These are phyloP conservation scores for Notarius quadriscutis DNA, from an alignment of 2,113 vertebrate genomes.

Conservation along the genomic window DNA sequence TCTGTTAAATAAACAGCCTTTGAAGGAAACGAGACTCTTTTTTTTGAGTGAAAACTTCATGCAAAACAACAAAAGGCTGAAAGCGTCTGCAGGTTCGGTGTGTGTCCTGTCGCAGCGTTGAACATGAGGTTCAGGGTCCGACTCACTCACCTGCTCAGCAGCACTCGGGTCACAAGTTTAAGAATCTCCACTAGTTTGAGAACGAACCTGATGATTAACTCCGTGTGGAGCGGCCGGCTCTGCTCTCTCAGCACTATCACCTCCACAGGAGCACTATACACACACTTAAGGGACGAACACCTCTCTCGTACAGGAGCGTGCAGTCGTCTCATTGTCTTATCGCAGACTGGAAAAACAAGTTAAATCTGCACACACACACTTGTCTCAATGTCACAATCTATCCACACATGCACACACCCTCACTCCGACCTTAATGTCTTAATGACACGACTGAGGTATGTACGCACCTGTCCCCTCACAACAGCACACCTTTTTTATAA, in stretches of 20 bases:
- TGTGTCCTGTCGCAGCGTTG: background rate
- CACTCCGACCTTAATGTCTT: background rate
- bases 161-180: background rate
- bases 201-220: slow-evolving; percentile 31
- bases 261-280: background rate
- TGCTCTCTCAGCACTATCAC: background rate
- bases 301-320: background rate
- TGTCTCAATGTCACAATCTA: background rate
- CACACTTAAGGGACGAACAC: background rate
- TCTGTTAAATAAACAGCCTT: background rate
- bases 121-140: slow-evolving; percentile 2
- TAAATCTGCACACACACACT: background rate
- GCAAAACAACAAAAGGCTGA: background rate
- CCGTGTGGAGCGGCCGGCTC: background rate
- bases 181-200: background rate
- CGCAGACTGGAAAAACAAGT: background rate
- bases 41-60: background rate
- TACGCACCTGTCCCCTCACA: slow-evolving; percentile 53
- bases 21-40: background rate
- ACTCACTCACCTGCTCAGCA: background rate
- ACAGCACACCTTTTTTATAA: slow-evolving; percentile 50
- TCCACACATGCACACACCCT: background rate
- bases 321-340: background rate
- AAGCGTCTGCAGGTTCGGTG: background rate
- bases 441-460: background rate